Evolutionary conservation across 2,888 invertebrate species (phyloP).

Genomic region (Chrysolina americana): DNA sequence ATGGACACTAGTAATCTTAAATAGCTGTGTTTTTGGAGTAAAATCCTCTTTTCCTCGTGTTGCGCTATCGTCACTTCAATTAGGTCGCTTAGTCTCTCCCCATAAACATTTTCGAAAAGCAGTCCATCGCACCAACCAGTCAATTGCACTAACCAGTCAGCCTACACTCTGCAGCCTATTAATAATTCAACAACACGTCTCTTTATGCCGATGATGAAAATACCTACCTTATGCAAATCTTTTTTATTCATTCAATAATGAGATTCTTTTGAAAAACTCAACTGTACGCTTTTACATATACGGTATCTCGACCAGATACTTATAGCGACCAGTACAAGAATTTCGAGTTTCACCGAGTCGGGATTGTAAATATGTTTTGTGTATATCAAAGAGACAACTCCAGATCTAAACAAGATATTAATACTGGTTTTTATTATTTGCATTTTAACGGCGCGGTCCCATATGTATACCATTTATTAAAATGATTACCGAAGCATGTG

Average conservation of each 20-base stretch:
- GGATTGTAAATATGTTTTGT: conserved; percentile 39
- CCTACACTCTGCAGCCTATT: conserved; percentile 34
- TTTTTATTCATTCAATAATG: conserved; percentile 39
- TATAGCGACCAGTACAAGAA: conserved; percentile 41
- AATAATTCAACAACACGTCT: conserved; percentile 36
- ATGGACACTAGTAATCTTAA: no score
- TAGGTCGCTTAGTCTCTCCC: background rate
- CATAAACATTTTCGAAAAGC: conserved; percentile 15
- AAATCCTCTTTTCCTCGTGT: no score
- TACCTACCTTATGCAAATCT: conserved; percentile 34
- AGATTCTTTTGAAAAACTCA: conserved; percentile 36
- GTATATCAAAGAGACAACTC: conserved; percentile 39
- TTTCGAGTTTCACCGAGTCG: conserved; percentile 36
- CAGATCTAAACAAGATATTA: conserved; percentile 50
- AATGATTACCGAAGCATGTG: conserved; percentile 24
- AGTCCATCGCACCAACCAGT: conserved; percentile 25
- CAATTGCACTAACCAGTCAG: background rate
- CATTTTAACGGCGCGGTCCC: conserved; percentile 49
- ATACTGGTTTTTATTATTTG: conserved; percentile 51
- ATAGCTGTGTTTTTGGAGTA: no score
- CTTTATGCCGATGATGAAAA: conserved; percentile 38
- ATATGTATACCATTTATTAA: conserved; percentile 35
- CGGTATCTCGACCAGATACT: conserved; percentile 36
- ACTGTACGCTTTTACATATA: conserved; percentile 33
- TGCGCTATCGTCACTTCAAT: background rate